phyloP scores from a whole-genome alignment of 2,797 vertebrate genomes.

The Halcyon badia region DNA sequence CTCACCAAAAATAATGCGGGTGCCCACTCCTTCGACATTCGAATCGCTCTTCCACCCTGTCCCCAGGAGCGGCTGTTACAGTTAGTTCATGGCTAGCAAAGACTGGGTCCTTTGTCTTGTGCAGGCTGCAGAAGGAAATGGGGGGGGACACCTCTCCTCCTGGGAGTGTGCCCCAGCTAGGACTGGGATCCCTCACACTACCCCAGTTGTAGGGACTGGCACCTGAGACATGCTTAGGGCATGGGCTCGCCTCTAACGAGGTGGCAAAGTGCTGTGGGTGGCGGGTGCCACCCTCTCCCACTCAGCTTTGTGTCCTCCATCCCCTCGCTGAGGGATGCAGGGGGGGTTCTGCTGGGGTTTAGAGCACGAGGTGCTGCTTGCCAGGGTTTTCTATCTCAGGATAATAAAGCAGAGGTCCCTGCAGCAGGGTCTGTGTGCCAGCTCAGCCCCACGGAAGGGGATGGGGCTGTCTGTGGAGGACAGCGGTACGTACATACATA shows the following conservation, averaged over 20 bases:
- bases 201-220: rapidly evolving
- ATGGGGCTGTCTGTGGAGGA: rapidly evolving
- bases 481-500: background rate
- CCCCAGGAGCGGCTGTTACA: background rate
- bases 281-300: background rate
- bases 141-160: background rate
- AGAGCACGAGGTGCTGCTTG: background rate
- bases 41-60: background rate
- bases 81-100: background rate
- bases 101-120: conserved; percentile 14
- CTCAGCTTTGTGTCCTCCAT: rapidly evolving
- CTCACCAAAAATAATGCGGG: background rate
- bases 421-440: background rate
- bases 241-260: rapidly evolving
- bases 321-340: background rate
- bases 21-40: background rate
- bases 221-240: rapidly evolving
- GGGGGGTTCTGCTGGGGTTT: background rate
- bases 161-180: background rate
- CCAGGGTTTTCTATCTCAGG: background rate
- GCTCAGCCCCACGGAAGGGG: background rate
- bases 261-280: background rate
- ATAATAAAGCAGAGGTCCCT: background rate
- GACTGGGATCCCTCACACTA: background rate
- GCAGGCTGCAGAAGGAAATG: background rate